Percentiles rank a stretch among this genome's conserved stretches.
phyloP scores from a whole-genome alignment of 2,113 vertebrate genomes.

The Oplegnathus fasciatus region DNA sequence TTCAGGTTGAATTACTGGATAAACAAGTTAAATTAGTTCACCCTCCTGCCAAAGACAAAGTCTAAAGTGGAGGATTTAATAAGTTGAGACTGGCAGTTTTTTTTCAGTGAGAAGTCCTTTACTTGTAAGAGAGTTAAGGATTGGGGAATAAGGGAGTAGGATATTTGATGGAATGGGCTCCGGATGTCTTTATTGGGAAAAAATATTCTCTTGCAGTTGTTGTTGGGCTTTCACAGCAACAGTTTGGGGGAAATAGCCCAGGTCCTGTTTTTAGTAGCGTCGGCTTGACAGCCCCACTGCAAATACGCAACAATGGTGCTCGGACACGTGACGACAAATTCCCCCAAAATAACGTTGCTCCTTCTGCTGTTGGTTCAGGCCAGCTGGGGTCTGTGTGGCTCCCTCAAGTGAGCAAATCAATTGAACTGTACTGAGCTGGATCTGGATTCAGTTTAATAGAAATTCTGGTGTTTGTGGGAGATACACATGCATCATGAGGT shows the following conservation, averaged over 20 bases:
- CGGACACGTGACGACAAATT: slow-evolving; percentile 4
- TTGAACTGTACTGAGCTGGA: slow-evolving; percentile 1
- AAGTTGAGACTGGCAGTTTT: background rate
- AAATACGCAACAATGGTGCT: slow-evolving; percentile 38
- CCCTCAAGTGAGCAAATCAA: slow-evolving; percentile 9
- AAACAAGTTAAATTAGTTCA: background rate
- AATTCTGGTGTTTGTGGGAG: no score
- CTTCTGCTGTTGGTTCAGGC: slow-evolving; percentile 26
- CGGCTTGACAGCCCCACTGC: slow-evolving; percentile 5
- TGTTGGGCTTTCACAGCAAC: slow-evolving; percentile 1
- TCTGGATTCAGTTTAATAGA: background rate
- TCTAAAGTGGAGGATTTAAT: background rate
- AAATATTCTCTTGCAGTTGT: background rate
- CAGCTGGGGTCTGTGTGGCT: slow-evolving; percentile 34
- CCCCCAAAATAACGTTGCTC: slow-evolving; percentile 47
- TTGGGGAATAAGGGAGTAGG: background rate
- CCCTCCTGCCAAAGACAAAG: background rate
- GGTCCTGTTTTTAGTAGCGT: slow-evolving; percentile 38
- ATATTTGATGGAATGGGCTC: slow-evolving; percentile 18
- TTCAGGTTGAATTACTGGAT: slow-evolving; percentile 1
- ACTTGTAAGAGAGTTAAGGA: background rate
- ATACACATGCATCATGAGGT: background rate
- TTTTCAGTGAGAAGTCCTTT: no score
- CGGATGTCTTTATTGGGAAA: background rate
- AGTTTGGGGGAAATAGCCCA: slow-evolving; percentile 4